Evolutionary conservation across 2,888 invertebrate genomes (phyloP), one percentile per base, ranked within the genome.

Genomic region (Apocheima hispidaria): DNA sequence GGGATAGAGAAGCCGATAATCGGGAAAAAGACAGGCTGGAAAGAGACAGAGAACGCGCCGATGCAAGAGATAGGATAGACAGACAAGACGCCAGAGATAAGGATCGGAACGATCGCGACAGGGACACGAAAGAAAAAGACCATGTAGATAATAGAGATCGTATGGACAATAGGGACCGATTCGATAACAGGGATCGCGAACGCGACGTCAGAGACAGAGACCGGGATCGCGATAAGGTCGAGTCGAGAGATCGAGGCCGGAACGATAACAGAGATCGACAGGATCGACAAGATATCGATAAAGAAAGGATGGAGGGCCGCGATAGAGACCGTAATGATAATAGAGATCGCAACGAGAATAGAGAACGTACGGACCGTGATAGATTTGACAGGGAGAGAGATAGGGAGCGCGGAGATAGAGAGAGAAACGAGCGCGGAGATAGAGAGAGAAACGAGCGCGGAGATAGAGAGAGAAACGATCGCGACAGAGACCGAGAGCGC

Each of bases 31-130:
- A 85, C 14, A 74, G 83, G 51, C 58, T 72, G 30, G 68, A 85
- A 52, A 35, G 35, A 35, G 79, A 74, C 46, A 78, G 84, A 57
- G 84, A 86, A 20, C 80, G 76, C 43, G 14, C 35, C 14, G 82
- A 82, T 18, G 68, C 70, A 48, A 84, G 90, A 66, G 92, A 93
- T 49, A 83, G 86, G 18, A 78, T 74, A 68, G 83, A 78, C 28
- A 23, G 69, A 23, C 62, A 66, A 6, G 68, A 67, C 36, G 64
- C 65, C 18, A 63, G 70, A 41, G 70, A 74, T 44, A 68, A 73
- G 14, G 84, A 83, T 18, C 78, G 85, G 7, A 65, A 38, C 18
- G 68, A 66, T 6, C 65, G 65, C 51, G 68, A 69, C 38, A 56
- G 66, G 30, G 66, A 66, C 21, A 38, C 70, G 28, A 72, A 81